Conservation (phyloP, 2,888 invertebrate genomes). For the Cephus pulcher region DNA sequence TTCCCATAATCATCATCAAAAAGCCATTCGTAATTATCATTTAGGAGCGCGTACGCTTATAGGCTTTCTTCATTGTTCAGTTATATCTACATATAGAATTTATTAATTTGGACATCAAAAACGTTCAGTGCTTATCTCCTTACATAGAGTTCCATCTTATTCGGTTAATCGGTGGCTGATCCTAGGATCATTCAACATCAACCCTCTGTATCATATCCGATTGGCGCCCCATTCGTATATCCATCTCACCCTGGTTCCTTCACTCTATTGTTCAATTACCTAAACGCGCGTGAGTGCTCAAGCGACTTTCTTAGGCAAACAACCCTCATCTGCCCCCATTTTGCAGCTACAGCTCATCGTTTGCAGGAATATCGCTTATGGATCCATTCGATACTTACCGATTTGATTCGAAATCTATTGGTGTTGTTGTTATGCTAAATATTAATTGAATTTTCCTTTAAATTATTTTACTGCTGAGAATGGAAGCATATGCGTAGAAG, state of each 20-base stretch:
- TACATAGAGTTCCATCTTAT: neutral
- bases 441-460: neutral
- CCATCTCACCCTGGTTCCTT: neutral
- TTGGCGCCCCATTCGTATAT: neutral
- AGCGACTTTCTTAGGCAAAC: neutral
- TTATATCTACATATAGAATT: neutral
- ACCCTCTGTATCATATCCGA: neutral
- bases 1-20: neutral
- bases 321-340: no score
- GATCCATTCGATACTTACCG: neutral
- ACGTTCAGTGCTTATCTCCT: neutral
- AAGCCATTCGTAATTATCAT: neutral
- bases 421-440: neutral
- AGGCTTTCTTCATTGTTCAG: neutral
- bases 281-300: neutral
- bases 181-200: neutral
- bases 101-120: neutral
- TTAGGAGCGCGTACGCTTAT: neutral
- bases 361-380: neutral
- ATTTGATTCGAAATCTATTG: neutral
- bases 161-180: neutral
- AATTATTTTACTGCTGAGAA: neutral
- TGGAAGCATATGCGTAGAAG: neutral
- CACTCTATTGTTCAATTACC: neutral
- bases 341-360: neutral